A percentile compares a stretch with the other conserved stretches of the same genome.
Conservation (phyloP, 30 jellyfish, hydroid and myxozoan species). For the Cassiopea xamachana region DNA sequence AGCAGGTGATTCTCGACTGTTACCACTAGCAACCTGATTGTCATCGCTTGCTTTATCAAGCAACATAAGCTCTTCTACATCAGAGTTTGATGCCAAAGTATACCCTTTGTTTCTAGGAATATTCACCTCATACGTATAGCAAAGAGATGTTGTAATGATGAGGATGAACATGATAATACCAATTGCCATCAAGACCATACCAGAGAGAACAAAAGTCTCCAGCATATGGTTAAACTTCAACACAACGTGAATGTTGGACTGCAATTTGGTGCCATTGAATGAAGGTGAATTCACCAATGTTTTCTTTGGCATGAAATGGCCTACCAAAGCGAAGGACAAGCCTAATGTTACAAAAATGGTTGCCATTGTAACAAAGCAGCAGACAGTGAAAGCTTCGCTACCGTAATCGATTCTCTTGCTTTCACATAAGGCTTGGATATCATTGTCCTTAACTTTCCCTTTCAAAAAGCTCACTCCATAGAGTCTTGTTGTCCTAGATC, state of each 20-base stretch:
- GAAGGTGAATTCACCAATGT: background rate
- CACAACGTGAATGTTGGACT: slow-evolving; percentile 21
- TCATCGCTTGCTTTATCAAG: background rate
- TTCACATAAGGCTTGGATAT: slow-evolving; percentile 5
- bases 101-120: slow-evolving; percentile 42
- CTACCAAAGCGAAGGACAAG: slow-evolving; percentile 69
- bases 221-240: slow-evolving; percentile 62
- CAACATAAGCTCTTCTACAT: slow-evolving; percentile 21
- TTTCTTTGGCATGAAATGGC: slow-evolving; percentile 74
- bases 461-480: slow-evolving; percentile 71
- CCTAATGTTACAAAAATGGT: slow-evolving; percentile 55
- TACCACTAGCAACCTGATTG: slow-evolving; percentile 60
- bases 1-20: slow-evolving; percentile 66
- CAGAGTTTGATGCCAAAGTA: slow-evolving; percentile 55
- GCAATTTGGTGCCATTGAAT: slow-evolving; percentile 1
- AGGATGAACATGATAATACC: slow-evolving; percentile 57
- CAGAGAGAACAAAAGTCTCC: slow-evolving; percentile 62
- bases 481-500: slow-evolving; percentile 70
- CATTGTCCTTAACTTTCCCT: slow-evolving; percentile 59
- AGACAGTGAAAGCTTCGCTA: slow-evolving; percentile 23
- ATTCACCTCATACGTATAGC: slow-evolving; percentile 54
- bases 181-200: slow-evolving; percentile 63
- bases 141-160: slow-evolving; percentile 52
- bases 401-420: slow-evolving; percentile 30
- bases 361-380: slow-evolving; percentile 47